A percentile compares a stretch with the other conserved stretches of the same genome.
phyloP scores from a whole-genome alignment of 2,113 vertebrate species.

The Oxyura jamaicensis region DNA sequence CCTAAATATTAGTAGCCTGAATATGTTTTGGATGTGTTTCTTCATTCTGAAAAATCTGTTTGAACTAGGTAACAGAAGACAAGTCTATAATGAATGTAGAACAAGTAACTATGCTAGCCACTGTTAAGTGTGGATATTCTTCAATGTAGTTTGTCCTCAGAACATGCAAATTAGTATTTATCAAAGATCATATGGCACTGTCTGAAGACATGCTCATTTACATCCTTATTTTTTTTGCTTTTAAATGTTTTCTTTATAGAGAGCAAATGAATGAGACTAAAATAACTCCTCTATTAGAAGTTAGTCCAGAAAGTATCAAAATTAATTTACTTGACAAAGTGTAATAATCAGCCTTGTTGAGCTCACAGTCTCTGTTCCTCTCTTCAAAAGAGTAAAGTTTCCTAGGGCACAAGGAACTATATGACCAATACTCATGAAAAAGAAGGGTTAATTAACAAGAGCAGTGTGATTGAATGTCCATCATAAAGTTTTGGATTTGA shows the following conservation, averaged over 20 bases:
- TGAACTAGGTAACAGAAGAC: background rate
- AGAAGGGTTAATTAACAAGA: background rate
- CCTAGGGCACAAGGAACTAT: background rate
- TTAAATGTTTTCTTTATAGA: background rate
- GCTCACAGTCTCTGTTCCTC: background rate
- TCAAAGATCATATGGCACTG: background rate
- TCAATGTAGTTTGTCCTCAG: background rate
- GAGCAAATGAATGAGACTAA: background rate
- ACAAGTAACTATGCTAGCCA: background rate
- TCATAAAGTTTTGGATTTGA: background rate
- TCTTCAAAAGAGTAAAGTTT: background rate
- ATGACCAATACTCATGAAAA: background rate
- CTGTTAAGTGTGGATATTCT: background rate
- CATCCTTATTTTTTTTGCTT: background rate
- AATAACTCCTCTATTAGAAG: background rate
- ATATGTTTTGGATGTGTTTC: fast-evolving
- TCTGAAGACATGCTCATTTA: background rate
- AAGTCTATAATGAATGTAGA: background rate
- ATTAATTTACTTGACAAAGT: background rate
- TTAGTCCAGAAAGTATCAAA: background rate
- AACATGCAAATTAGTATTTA: background rate
- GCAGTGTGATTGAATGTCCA: background rate
- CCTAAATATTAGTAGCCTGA: background rate
- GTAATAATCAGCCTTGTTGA: background rate
- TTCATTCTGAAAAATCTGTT: background rate